These are phyloP conservation scores for Dilophus febrilis DNA, from an alignment of 2,888 invertebrate species.

Conservation along the genomic window DNA sequence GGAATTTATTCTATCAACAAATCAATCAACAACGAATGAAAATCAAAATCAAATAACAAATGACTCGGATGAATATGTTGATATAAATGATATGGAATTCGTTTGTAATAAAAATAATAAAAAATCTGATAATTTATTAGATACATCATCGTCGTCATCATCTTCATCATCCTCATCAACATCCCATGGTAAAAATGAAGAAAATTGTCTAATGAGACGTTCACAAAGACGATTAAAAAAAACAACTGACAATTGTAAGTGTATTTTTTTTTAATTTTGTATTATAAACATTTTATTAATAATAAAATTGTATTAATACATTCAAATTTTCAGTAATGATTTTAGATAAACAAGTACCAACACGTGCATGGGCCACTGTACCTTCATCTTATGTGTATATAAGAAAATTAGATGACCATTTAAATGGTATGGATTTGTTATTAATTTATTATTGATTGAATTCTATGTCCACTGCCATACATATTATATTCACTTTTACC, in stretches of 20 bases:
- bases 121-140: not conserved
- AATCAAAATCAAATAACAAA: not conserved
- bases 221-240: constrained; percentile 1
- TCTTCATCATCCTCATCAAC: no score
- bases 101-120: not conserved
- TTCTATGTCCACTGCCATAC: no score
- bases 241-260: constrained; percentile 3
- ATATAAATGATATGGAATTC: constrained; percentile 5
- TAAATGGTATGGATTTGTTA: no score
- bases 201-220: constrained; percentile 1
- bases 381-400: constrained; percentile 15
- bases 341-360: constrained; percentile 14
- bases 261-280: not conserved
- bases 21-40: not conserved
- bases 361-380: constrained; percentile 15
- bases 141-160: no score
- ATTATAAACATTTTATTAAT: not conserved
- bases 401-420: constrained; percentile 4
- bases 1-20: not conserved
- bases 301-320: no score
- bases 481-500: no score
- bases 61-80: constrained; percentile 3
- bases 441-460: no score
- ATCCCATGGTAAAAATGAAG: not conserved
- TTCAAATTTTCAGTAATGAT: constrained; percentile 11